Evolutionary conservation across 2,797 vertebrate genomes (phyloP).

Genomic region (Mormyrus proboscirostris): DNA sequence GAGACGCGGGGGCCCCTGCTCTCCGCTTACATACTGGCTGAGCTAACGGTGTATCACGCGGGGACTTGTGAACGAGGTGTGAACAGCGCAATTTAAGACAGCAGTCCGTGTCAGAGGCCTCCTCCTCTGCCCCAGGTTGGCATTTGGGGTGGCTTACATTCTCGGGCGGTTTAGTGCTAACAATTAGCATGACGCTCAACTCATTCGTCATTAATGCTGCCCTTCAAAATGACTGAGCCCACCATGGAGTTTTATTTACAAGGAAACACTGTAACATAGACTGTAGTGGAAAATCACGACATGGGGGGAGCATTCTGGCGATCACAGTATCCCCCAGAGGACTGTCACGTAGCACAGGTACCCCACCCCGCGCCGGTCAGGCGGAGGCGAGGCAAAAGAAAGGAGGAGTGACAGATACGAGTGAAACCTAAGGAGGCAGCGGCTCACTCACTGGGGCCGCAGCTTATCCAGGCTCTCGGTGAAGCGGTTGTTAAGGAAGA

Average conservation of each 20-base stretch:
- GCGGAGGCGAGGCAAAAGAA: not conserved
- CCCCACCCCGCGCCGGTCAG: not conserved
- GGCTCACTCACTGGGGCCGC: conserved; percentile 59
- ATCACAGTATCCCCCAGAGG: not conserved
- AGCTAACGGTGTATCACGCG: not conserved
- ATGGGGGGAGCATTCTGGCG: not conserved
- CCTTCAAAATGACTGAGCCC: not conserved
- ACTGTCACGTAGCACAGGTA: not conserved
- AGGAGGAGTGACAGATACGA: not conserved
- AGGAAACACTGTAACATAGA: not conserved
- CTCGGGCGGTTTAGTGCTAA: no score
- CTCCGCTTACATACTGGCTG: not conserved
- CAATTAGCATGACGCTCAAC: not conserved
- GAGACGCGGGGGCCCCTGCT: not conserved
- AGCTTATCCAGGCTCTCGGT: conserved; percentile 71
- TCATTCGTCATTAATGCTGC: not conserved
- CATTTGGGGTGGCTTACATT: not conserved
- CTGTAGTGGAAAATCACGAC: not conserved
- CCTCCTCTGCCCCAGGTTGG: not conserved
- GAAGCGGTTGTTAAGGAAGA: conserved; percentile 78
- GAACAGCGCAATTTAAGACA: not conserved
- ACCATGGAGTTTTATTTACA: not conserved
- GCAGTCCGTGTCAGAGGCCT: not conserved
- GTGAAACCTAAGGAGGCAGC: not conserved
- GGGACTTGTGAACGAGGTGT: not conserved